phyloP scores from a whole-genome alignment of 2,888 invertebrate genomes.

The Brachyptera putata region DNA sequence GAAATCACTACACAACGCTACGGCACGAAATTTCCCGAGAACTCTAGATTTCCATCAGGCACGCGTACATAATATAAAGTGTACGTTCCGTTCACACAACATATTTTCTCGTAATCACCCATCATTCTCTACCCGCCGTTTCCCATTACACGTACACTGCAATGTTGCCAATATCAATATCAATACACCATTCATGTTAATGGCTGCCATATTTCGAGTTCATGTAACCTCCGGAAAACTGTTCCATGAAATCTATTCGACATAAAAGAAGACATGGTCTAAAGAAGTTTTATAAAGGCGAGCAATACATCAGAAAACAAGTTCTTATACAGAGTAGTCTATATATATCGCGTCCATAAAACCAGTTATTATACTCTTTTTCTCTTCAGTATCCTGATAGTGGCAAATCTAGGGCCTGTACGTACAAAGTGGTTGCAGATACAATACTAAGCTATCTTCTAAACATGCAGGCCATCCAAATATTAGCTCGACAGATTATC shows the following conservation, averaged over 20 bases:
- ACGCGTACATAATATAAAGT: constrained; percentile 18
- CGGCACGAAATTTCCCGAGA: constrained; percentile 19
- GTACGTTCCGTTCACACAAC: constrained; percentile 13
- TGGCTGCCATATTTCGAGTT: not conserved
- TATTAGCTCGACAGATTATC: not conserved
- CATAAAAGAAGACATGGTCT: too few species aligned
- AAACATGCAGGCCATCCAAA: too few species aligned
- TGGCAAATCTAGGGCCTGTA: too few species aligned
- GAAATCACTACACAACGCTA: constrained; percentile 14
- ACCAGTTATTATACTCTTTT: too few species aligned
- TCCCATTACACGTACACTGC: not conserved
- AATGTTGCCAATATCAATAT: not conserved
- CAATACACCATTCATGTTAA: constrained; percentile 14
- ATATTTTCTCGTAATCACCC: constrained; percentile 15
- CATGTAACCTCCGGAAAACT: too few species aligned
- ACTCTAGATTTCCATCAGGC: constrained; percentile 11
- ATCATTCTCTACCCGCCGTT: constrained; percentile 6
- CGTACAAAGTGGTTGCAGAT: not conserved
- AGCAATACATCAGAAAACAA: too few species aligned
- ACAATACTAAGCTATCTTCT: constrained; percentile 1
- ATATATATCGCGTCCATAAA: too few species aligned
- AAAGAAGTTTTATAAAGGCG: too few species aligned
- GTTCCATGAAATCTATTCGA: too few species aligned
- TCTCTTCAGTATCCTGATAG: too few species aligned
- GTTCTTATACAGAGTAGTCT: too few species aligned